Evolutionary conservation across 2,888 invertebrate species (phyloP), one percentile per base, ranked within the genome.

Genomic region (Synanthedon formicaeformis): DNA sequence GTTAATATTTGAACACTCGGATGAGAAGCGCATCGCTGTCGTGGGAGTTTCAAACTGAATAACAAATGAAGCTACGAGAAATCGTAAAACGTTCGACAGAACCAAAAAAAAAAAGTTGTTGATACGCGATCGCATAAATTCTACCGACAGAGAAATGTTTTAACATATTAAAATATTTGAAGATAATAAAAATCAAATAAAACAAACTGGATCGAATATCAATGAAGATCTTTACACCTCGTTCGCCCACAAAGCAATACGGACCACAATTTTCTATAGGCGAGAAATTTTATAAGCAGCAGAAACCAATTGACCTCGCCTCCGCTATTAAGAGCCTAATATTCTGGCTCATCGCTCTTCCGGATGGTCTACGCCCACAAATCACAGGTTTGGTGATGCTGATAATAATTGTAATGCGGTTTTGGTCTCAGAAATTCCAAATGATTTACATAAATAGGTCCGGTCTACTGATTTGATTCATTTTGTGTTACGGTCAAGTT

Each of bases 361-460:
- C 78, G 75, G 70, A 63, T 57, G 56, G 54, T 55, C 54, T 54
- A 67, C 72, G 67, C 71, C 73, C 66, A 78, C 78, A 71, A 69
- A 74, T 71, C 70, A 71, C 63, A 56, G 61, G 60, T 67, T 65
- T 60, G 58, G 62, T 60, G 63, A 64, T 72, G 64, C 62, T 59
- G 62, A 69, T 66, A 67, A 58, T 63, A 54, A 54, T 45, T 54
- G 57, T 64, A 58, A 63, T 60, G 64, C 62, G 60, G 61, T 67
- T 70, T 63, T 57, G 58, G 65, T 67, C 60, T 66, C 66, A 70
- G 68, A 70, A 73, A 74, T 75, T 73, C 66, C 65, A 64, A 67
- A 58, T 63, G 58, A 78, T 81, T 76, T 73, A 65, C 75, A 75
- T 78, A 75, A 73, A 73, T 66, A 67, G 61, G 65, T 66, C 69